Base-by-base conservation (phyloP, 2,113 vertebrate genomes). In the Xiphophorus hellerii region DNA sequence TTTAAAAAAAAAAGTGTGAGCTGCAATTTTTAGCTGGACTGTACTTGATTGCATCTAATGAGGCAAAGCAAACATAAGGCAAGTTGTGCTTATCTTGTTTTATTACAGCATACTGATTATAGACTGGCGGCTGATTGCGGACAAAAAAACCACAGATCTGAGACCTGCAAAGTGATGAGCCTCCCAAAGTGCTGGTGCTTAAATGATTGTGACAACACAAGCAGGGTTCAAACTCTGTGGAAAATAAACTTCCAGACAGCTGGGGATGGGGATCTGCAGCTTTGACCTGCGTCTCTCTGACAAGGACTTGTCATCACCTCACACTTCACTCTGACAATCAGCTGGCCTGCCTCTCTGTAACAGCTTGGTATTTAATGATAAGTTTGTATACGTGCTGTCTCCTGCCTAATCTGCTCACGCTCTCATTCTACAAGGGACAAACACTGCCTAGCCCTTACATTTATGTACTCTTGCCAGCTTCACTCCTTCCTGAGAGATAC, bases 141-240 rank as follows among this genome's bases (percentile, higher is more conserved):
- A 92, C 78, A 91, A 89, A 90, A 78, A 81, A 71, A 67, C 71
- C 69, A 80, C 86, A 81, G 88, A 90, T 82, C 85, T 81, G 76
- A 73, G 72, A 73, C 80, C 85, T 85, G 87, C 84, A 70, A 84
- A 61, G 86, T 9, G 83, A 86, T 78, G 69, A 86, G 76, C 69
- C 51, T 69, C 64, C 42, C 27, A 27, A 64, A 60, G n/a, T 31
- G 39, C 66, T 42, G 75, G 9, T 3, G 44, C 35, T 78, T 42
- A 28, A 20, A 30, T 35, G 69, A 51, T 31, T 20, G 48, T 29
- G 11, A 54, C 31, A 2, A 25, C 27, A 22, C 1, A 27, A 44
- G 13, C 44, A 3, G 39, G 11, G 22, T 39, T 39, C 25, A n/a
- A 39, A 13, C 67, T 7, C 51, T 27, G 20, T 2, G 25, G 9